Evolutionary conservation across 2,888 invertebrate species (phyloP).

Genomic region (Callimorpha dominula): DNA sequence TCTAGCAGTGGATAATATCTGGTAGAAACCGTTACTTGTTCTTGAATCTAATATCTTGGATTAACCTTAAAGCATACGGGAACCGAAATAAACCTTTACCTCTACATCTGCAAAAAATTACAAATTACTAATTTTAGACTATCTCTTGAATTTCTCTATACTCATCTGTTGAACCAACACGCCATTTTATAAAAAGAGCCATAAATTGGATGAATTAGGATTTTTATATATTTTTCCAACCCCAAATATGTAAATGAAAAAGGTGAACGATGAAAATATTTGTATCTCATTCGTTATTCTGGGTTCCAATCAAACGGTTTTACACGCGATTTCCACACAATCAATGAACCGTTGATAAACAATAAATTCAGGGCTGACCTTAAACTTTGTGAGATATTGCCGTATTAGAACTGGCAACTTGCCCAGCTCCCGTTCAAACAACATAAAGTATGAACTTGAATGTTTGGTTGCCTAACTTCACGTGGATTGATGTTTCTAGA

Average conservation of each 20-base stretch:
- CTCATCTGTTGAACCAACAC: neutral
- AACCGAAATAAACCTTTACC: too few relatives aligned
- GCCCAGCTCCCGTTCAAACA: slow-evolving; percentile 42
- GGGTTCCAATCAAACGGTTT: slow-evolving; percentile 26
- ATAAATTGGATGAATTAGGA: too few relatives aligned
- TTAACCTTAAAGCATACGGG: too few relatives aligned
- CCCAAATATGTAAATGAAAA: slow-evolving; percentile 7
- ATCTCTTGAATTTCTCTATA: too few relatives aligned
- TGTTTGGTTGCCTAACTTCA: slow-evolving; percentile 33
- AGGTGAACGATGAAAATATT: slow-evolving; percentile 15
- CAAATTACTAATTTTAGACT: too few relatives aligned
- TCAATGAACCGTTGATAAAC: slow-evolving; percentile 43
- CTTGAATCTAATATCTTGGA: too few relatives aligned
- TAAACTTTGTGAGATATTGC: slow-evolving; percentile 49
- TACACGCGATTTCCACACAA: slow-evolving; percentile 34
- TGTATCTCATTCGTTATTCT: slow-evolving; percentile 16
- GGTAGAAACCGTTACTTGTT: too few relatives aligned
- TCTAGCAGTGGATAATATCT: too few relatives aligned
- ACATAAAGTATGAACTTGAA: slow-evolving; percentile 44
- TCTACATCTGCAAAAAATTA: too few relatives aligned
- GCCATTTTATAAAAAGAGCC: neutral
- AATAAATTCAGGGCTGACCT: slow-evolving; percentile 47
- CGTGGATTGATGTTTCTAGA: slow-evolving; percentile 18
- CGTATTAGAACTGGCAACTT: slow-evolving; percentile 45
- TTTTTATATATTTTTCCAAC: neutral